These are phyloP conservation scores for Trichonephila clavipes DNA, from an alignment of 1,140 invertebrate species.

Conservation along the genomic window DNA sequence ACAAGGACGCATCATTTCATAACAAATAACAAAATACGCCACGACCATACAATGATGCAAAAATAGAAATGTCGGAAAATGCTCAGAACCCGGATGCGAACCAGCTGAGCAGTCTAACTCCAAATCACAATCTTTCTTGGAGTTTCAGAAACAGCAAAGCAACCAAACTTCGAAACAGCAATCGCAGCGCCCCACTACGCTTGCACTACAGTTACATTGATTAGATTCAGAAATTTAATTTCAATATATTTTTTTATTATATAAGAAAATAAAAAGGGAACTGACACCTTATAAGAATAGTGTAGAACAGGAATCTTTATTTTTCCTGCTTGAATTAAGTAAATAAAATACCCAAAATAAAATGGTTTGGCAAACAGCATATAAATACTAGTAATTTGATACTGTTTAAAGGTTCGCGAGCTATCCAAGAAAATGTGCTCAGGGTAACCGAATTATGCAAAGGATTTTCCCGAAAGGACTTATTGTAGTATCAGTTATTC, in stretches of 20 bases:
- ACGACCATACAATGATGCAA: constrained; percentile 72
- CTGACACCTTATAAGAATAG: no score
- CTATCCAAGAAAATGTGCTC: no score
- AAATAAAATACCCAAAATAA: no score
- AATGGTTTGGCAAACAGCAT: no score
- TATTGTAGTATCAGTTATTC: no score
- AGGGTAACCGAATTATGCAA: no score
- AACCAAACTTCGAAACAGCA: constrained; percentile 52
- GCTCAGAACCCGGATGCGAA: constrained; percentile 73
- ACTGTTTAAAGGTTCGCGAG: no score
- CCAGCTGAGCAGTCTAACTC: constrained; percentile 68
- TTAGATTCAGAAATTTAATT: constrained; percentile 21
- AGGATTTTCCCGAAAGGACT: no score
- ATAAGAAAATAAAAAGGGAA: not conserved
- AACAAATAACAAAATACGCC: constrained; percentile 74
- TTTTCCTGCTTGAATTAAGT: no score
- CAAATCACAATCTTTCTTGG: constrained; percentile 25
- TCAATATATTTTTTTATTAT: not conserved
- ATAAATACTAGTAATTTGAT: no score
- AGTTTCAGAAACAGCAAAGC: constrained; percentile 47
- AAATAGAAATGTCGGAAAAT: constrained; percentile 76
- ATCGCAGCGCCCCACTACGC: constrained; percentile 42
- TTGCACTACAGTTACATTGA: constrained; percentile 64
- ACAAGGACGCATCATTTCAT: constrained; percentile 64
- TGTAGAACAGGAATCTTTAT: no score